Base-by-base conservation (phyloP, 2,797 vertebrate genomes). In the Mycteria americana region DNA sequence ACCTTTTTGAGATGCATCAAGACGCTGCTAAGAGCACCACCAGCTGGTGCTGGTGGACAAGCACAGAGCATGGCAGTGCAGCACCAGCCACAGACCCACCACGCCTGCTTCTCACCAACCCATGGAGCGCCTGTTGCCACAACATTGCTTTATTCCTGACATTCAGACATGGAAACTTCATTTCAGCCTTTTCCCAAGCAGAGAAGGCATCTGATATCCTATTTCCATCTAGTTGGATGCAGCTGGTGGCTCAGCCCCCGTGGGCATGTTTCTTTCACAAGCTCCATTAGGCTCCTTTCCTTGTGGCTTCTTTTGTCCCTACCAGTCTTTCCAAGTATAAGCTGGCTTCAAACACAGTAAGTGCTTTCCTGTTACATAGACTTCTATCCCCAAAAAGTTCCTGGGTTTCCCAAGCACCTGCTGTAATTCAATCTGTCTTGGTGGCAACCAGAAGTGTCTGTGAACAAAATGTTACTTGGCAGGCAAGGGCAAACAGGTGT, bases 381-480 rank as follows among this genome's bases (percentile, higher is more conserved):
- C 48, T 93, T 89, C 45, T 85, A 57, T 91, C 57, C 63, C 37
- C 18, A 2, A 28, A 85, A 85, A 85, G 56, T 95, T 93, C 75
- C 79, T 72, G 80, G 69, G 83, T 89, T 92, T 94, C 85, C 89
- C 48, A n/a, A 63, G 73, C 83, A 92, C 96, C 94, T 96, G 83
- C 92, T 93, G 92, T 94, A 96, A 81, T 84, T 83, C 91, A 89
- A 13, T 97, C 96, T 97, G 89, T 89, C 70, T 94, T 93, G 81
- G 89, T 93, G 83, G 89, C 94, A 93, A 78, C 56, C 54, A 93
- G 80, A 97, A 96, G 54, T 72, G 53, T 57, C 73, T 2, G 0
- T 91, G 94, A 94, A 92, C 92, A 94, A 94, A 92, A 88, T 65
- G 72, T 64, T 96, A 54, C 85, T 94, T 97, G 95, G 93, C 94